Evolutionary conservation across 2,888 invertebrate genomes (phyloP), one percentile per base, ranked within the genome.

Genomic region (Branchipolynoe longqiensis): DNA sequence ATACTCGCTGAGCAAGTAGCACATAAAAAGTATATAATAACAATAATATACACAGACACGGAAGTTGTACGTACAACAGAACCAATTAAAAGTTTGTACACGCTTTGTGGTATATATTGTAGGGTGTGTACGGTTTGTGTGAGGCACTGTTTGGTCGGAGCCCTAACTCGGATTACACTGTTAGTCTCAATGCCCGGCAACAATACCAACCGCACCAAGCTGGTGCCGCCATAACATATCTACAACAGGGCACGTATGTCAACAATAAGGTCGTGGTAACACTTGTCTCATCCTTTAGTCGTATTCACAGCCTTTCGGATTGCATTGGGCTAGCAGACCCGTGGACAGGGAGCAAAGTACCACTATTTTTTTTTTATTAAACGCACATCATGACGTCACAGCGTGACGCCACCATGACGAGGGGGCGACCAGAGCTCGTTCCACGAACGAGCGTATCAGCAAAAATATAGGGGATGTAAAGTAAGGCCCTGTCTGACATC

Each of bases 301-400:
- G 18, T 78, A 78, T 78, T 78, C 78, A 78, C 78, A 78, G 78
- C 78, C 78, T 78, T 78, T 41, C 48, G 78, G 78, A 78, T 78
- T 78, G 78, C 78, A 78, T 48, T 78, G 78, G 78, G 54, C 48
- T 78, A 78, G 78, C 78, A 78, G 78, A 78, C 78, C 78, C 78
- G 78, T 41, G 78, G 78, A 78, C 78, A 78, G 78, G 48, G 78
- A 28, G 78, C 78, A 78, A 78, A 78, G 78, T 78, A 78, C 78
- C 78, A 78, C 78, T 54, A n/a, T n/a, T n/a, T n/a, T 28, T 48
- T 41, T 54, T 48, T 48, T 28, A 18, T 48, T 40, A 38, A n/a
- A 28, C n/a, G 38, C 73, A 38, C 38, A 38, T 64, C 18, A 18
- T 64, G 56, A 14, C 62, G 31, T 31, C 62, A 31, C 31, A 56